These are phyloP conservation scores for Trematomus bernacchii DNA, from an alignment of 2,797 vertebrate genomes.

Conservation along the genomic window DNA sequence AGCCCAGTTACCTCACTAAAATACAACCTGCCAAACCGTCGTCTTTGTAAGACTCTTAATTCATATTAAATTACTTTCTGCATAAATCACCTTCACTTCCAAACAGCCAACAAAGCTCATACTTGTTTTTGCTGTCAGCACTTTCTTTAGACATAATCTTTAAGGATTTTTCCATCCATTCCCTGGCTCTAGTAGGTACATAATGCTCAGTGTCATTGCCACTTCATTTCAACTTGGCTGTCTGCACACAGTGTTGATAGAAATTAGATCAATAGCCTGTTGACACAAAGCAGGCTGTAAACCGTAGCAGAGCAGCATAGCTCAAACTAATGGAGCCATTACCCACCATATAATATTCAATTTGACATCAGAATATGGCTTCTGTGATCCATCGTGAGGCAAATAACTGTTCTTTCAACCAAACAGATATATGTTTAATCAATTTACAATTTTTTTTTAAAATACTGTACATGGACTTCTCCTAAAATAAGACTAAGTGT, in stretches of 20 bases:
- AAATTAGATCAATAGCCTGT: conserved; percentile 45
- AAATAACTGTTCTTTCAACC: background rate
- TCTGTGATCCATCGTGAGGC: background rate
- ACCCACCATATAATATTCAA: conserved; percentile 20
- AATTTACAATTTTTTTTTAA: too few species aligned
- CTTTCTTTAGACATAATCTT: conserved; percentile 62
- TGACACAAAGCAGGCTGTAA: conserved; percentile 26
- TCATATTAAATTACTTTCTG: conserved; percentile 63
- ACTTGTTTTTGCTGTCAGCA: conserved; percentile 57
- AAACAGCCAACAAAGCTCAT: conserved; percentile 50
- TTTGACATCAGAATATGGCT: conserved; percentile 3
- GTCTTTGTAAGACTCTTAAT: conserved; percentile 50
- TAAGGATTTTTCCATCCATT: conserved; percentile 44
- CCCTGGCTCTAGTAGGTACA: conserved; percentile 37
- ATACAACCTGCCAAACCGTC: conserved; percentile 58
- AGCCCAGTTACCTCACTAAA: conserved; percentile 60
- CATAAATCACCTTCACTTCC: conserved; percentile 64
- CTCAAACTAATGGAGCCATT: conserved; percentile 23
- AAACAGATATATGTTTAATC: too few species aligned
- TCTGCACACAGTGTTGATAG: conserved; percentile 25
- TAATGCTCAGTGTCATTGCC: conserved; percentile 39
- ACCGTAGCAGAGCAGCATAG: conserved; percentile 10
- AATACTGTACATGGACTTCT: background rate
- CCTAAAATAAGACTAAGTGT: background rate
- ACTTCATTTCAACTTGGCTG: conserved; percentile 42